Conservation (phyloP, 2,113 vertebrate species). For the Cavia aperea region DNA sequence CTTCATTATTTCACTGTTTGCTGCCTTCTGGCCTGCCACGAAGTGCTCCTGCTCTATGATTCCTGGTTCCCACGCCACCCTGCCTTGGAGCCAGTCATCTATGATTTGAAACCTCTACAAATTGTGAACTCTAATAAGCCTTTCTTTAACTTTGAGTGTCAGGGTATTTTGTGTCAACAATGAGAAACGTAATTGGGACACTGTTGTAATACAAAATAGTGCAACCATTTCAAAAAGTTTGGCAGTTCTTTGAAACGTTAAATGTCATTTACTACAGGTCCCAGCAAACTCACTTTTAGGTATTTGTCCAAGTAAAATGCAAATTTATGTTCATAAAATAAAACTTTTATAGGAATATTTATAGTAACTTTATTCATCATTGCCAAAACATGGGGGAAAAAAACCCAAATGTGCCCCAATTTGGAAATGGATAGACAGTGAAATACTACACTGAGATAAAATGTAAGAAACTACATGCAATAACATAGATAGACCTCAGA, state of each 20-base stretch:
- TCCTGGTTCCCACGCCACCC: not conserved
- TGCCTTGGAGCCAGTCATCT: not conserved
- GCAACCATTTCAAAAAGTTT: not conserved
- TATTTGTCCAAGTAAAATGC: conserved; percentile 23
- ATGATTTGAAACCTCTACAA: not conserved
- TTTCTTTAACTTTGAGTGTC: not conserved
- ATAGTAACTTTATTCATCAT: not conserved
- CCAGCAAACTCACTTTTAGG: not conserved
- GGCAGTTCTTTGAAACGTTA: not conserved
- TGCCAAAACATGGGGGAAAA: not conserved
- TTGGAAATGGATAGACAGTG: conserved; percentile 3
- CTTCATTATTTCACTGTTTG: not conserved
- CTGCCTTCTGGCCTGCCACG: not conserved
- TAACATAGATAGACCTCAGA: not conserved
- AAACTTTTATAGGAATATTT: not conserved
- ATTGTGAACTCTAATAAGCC: not conserved
- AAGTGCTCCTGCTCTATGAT: not conserved
- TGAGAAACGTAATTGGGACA: not conserved
- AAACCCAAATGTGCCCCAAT: not conserved
- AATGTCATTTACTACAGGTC: not conserved
- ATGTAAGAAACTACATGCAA: not conserved
- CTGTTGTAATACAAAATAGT: not conserved
- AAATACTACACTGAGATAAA: not conserved
- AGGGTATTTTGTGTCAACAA: not conserved
- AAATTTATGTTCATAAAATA: not conserved